Evolutionary conservation across 1,140 invertebrate genomes (phyloP).

Genomic region (Drosophila albomicans): DNA sequence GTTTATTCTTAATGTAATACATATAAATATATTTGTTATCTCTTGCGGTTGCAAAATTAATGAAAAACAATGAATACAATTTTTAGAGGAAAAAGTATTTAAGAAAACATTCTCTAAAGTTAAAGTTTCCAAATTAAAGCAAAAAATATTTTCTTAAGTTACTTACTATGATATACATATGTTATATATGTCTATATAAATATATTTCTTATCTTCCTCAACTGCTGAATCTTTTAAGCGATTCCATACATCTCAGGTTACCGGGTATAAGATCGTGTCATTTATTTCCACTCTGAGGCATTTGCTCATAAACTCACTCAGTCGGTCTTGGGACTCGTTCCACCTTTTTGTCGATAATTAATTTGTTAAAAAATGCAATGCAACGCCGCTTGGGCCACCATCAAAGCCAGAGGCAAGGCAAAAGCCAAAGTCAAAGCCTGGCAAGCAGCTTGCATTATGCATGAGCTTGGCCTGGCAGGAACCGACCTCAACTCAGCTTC

Average conservation of each 20-base stretch:
- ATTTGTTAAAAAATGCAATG: slow-evolving; percentile 80
- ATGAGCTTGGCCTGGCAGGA: slow-evolving; percentile 55
- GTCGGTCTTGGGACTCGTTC: slow-evolving; percentile 50
- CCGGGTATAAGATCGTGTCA: neutral
- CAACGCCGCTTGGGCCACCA: slow-evolving; percentile 67
- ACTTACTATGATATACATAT: too few species aligned
- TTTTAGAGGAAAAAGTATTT: too few species aligned
- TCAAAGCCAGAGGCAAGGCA: slow-evolving; percentile 42
- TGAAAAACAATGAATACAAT: too few species aligned
- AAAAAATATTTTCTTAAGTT: too few species aligned
- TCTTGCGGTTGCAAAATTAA: too few species aligned
- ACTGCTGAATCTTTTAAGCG: too few species aligned
- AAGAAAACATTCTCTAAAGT: too few species aligned
- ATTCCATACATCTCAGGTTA: neutral
- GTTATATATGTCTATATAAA: too few species aligned
- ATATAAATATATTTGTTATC: too few species aligned
- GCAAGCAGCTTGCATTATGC: slow-evolving; percentile 71
- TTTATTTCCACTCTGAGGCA: neutral
- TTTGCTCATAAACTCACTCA: slow-evolving; percentile 12
- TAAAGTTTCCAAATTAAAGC: too few species aligned
- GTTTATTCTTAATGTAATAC: too few species aligned
- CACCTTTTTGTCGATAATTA: slow-evolving; percentile 79
- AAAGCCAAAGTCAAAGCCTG: slow-evolving; percentile 17
- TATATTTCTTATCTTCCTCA: too few species aligned
- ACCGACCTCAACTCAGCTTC: neutral